Base-by-base conservation (phyloP, 2,888 invertebrate species). In the Drosophila subquinaria region DNA sequence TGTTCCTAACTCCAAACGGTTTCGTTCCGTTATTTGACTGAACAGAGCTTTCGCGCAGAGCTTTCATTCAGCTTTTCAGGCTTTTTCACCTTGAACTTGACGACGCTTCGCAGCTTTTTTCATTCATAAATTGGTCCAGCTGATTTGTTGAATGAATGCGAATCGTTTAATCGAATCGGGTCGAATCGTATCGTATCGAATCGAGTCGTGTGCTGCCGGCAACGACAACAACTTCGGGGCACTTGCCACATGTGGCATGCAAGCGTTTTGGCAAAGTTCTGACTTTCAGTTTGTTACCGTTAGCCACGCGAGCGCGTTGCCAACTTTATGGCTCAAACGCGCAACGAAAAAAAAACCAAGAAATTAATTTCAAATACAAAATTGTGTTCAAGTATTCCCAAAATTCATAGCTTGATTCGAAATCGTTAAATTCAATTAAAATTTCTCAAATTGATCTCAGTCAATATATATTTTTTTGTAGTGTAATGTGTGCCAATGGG, bases 171-270 rank as follows among this genome's bases (percentile, higher is more conserved):
- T 4, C 23, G 4, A 23, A 23, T 23, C 23, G 23, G 4, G 4
- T 23, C 23, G 23, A 0, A 4, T 9, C 27, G 23, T 4, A 23
- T 1, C 38, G 38, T 3, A 4, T n/a, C 27, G 47, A 5, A 13
- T 50, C 48, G 38, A 57, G 51, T 60, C 48, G 55, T 43, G 35
- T 56, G 36, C 35, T 59, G 62, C 70, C 57, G 76, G 43, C 65
- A 42, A 27, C 52, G 60, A 30, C 60, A 48, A 42, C 17, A 17
- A 17, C 48, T 23, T 23, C 23, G 23, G 23, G 33, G 42, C 76
- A 51, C 60, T 55, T 81, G 81, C 81, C 81, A 84, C 84, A 84
- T 84, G 84, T 84, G 87, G 84, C 84, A 87, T 84, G 84, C 84
- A 87, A 86, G 81, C 76, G 17, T 48, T 73, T 53, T 53, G 52